phyloP scores from a whole-genome alignment of 2,888 invertebrate species.

The Psylliodes chrysocephalus region DNA sequence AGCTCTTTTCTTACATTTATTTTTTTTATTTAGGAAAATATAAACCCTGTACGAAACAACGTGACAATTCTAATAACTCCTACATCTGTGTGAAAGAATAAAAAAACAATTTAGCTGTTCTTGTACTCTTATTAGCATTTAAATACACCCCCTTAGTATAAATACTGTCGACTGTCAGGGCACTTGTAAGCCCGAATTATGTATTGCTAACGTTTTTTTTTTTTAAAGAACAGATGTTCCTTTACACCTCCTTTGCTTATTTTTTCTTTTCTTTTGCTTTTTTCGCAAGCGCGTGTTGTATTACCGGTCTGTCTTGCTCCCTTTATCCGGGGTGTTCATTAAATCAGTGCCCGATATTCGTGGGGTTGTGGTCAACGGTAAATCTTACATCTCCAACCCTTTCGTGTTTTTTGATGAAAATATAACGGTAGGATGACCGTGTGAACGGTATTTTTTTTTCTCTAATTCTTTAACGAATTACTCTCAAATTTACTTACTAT shows the following conservation, averaged over 20 bases:
- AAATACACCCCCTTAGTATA: slow-evolving; percentile 50
- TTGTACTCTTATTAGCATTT: slow-evolving; percentile 55
- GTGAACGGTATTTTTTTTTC: slow-evolving; percentile 20
- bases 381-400: slow-evolving; percentile 20
- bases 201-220: slow-evolving; percentile 44
- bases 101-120: slow-evolving; percentile 51
- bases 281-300: slow-evolving; percentile 12
- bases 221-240: slow-evolving; percentile 51
- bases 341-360: slow-evolving; percentile 22
- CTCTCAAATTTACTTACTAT: too few relatives aligned
- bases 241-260: slow-evolving; percentile 35
- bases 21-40: too few relatives aligned
- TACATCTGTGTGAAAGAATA: slow-evolving; percentile 37
- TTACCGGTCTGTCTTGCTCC: slow-evolving; percentile 24
- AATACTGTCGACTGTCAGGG: slow-evolving; percentile 51
- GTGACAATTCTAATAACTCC: slow-evolving; percentile 30
- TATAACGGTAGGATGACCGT: slow-evolving; percentile 16
- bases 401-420: slow-evolving; percentile 20
- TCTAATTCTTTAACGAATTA: slow-evolving; percentile 18
- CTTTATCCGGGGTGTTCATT: slow-evolving; percentile 9
- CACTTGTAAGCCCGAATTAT: slow-evolving; percentile 51
- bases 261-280: slow-evolving; percentile 19
- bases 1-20: too few relatives aligned
- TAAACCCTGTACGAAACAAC: slow-evolving; percentile 5
- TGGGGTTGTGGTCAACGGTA: slow-evolving; percentile 21